Evolutionary conservation across 1,140 invertebrate genomes (phyloP), one percentile per base, ranked within the genome.

Genomic region (Diachasma alloeum): DNA sequence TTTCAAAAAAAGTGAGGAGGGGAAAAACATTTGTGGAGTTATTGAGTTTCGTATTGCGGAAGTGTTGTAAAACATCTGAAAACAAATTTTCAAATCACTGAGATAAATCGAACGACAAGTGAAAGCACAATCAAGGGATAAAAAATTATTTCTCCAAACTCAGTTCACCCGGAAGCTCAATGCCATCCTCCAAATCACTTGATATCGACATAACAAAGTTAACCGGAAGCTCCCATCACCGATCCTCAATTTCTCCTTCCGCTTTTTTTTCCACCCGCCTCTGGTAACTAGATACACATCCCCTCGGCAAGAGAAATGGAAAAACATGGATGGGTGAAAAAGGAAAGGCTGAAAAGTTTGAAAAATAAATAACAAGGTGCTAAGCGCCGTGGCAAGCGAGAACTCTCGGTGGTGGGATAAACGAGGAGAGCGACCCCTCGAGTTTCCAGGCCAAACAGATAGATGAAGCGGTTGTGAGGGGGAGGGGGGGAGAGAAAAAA

Each of bases 351-450:
- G 78, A 78, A 84, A 84, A 86, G 84, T 88, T 86, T 82, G 82
- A 83, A 84, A 89, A 89, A 88, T 89, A 89, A 88, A 89, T 88
- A 89, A 89, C 87, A 86, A 86, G 87, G 86, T 87, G 84, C 79
- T 88, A 88, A 87, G 83, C 84, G 81, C 76, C 48, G 69, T 77
- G 75, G 82, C 76, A 79, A 82, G 78, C 79, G 79, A 79, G 66
- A 70, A 44, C 48, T n/a, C 48, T 76, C 81, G 75, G 75, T 75
- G 56, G 72, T 53, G 74, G 80, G 75, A 77, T 31, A 48, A 56
- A 44, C 19, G 53, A 56, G 69, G 68, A 72, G 56, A 75, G 42
- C 74, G 76, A 80, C 67, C 82, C 81, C 80, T 72, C 74, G 67
- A 9, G 75, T 71, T 76, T 81, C 78, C 76, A 79, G 78, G 78